Base-by-base conservation (phyloP, 2,113 vertebrate species). In the Phrynosoma platyrhinos region DNA sequence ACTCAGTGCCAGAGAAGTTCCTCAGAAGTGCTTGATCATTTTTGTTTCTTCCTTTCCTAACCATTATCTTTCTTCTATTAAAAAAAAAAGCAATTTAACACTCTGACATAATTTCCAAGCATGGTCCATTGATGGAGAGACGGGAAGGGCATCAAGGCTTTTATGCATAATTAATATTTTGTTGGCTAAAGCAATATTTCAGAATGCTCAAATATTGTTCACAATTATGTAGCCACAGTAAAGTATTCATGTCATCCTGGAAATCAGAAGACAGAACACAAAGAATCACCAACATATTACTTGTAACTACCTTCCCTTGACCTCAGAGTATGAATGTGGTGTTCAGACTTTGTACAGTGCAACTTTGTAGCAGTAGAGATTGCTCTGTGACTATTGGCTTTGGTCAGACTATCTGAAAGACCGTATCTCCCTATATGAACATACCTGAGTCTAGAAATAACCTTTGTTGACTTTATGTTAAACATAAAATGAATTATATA, bases 41-140 rank as follows among this genome's bases (percentile, higher is more conserved):
- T 85, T 68, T 40, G 71, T 47, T 88, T 92, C 58, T 84, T 91
- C 85, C 83, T 13, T 16, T 5, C 6, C 75, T 92, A 94, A 74
- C 89, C 23, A 55, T 36, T 18, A 12, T 92, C 53, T 53, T 87
- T 92, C 58, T 87, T 93, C 58, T 64, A 58, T 36, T 30, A 20
- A 1, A 47, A 92, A 32, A 32, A 93, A 13, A 82, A 86, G 47
- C 71, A 90, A 72, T 40, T 42, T 53, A 6, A n/a, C 27, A 81
- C 75, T 92, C 84, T 79, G 72, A n/a, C 77, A 8, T 78, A 55
- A 8, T 88, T 69, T 16, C 5, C 47, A 85, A 82, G 53, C 47
- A 92, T 21, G 42, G 36, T 47, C 23, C n/a, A 36, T 76, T 85
- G 86, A n/a, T 47, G 14, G 25, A 30, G 68, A 30, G 53, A 47